Conservation (phyloP, 2,888 invertebrate genomes). For the Baccha elongata region DNA sequence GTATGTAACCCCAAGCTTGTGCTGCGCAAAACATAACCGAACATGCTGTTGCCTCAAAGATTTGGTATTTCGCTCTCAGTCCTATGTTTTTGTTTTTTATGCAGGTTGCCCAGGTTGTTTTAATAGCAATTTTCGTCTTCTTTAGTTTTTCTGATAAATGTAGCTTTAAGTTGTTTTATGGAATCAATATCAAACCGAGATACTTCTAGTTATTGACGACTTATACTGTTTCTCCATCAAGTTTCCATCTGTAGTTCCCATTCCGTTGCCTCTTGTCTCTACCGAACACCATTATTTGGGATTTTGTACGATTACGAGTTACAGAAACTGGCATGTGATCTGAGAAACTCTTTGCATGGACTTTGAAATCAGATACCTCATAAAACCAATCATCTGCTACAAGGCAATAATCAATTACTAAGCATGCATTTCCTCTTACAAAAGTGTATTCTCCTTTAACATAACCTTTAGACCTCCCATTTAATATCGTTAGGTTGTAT, state of each 20-base stretch:
- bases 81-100: background rate
- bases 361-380: background rate
- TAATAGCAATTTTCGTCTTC: background rate
- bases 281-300: background rate
- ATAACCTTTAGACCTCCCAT: background rate
- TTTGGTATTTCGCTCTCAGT: background rate
- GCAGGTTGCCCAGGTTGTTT: background rate
- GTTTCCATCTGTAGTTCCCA: background rate
- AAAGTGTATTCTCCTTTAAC: background rate
- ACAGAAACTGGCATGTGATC: slow-evolving; percentile 12
- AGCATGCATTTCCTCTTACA: background rate
- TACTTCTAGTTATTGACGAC: background rate
- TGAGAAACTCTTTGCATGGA: background rate
- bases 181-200: background rate
- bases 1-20: background rate
- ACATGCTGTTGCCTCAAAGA: background rate
- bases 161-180: background rate
- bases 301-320: background rate
- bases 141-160: background rate
- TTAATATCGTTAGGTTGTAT: background rate
- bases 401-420: background rate
- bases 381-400: background rate
- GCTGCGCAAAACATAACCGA: background rate
- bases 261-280: background rate
- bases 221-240: background rate